Percentiles rank a stretch among this genome's conserved stretches.
phyloP scores from a whole-genome alignment of 2,888 invertebrate species.

The Meandrusa payeni region DNA sequence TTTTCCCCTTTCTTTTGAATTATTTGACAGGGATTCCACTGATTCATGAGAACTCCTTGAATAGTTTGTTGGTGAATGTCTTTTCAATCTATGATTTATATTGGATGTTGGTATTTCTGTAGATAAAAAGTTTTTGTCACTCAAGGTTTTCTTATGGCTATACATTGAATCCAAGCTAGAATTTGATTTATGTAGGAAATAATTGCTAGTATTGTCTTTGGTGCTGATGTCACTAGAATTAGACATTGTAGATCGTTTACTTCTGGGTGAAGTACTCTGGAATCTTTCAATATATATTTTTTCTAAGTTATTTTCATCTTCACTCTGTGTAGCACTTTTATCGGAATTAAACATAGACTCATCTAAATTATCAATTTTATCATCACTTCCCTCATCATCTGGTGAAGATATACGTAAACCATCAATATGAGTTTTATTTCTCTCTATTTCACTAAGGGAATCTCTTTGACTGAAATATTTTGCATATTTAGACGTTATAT shows the following conservation, averaged over 20 bases:
- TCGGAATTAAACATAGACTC: slow-evolving; percentile 30
- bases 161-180: slow-evolving; percentile 24
- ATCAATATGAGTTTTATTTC: slow-evolving; percentile 39
- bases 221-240: slow-evolving; percentile 32
- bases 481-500: slow-evolving; percentile 71
- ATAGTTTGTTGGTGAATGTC: slow-evolving; percentile 34
- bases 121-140: background rate
- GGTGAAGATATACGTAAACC: slow-evolving; percentile 7
- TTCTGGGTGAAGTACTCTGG: slow-evolving; percentile 48
- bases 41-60: slow-evolving; percentile 30
- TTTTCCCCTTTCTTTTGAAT: slow-evolving; percentile 16
- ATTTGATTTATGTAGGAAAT: slow-evolving; percentile 51
- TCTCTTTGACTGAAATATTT: slow-evolving; percentile 76
- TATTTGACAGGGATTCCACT: slow-evolving; percentile 1
- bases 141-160: background rate
- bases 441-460: slow-evolving; percentile 53
- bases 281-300: slow-evolving; percentile 65
- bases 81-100: slow-evolving; percentile 44
- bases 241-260: slow-evolving; percentile 40
- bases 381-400: slow-evolving; percentile 35
- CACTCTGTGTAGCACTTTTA: slow-evolving; percentile 38
- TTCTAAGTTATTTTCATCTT: slow-evolving; percentile 61
- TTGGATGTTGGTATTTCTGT: background rate
- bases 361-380: slow-evolving; percentile 33
- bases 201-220: slow-evolving; percentile 41